Conservation (phyloP, 2,113 vertebrate species). For the Poeciliopsis occidentalis region DNA sequence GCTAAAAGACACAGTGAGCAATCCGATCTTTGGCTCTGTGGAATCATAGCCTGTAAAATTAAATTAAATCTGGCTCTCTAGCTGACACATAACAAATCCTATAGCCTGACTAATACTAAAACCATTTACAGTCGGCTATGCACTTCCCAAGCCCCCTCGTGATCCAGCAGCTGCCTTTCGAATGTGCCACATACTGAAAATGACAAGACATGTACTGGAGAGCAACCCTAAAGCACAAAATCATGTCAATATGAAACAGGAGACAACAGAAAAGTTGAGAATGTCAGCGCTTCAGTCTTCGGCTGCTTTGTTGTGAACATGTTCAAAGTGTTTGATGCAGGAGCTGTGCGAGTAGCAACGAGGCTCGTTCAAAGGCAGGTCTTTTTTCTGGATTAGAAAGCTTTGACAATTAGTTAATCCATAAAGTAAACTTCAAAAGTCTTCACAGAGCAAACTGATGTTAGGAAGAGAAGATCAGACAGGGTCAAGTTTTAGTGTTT, state of each 20-base stretch:
- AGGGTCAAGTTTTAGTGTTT: conserved; percentile 18
- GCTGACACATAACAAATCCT: not conserved
- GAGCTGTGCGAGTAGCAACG: not conserved
- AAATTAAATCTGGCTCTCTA: not conserved
- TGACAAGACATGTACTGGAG: not conserved
- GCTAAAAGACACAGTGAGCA: conserved; percentile 3
- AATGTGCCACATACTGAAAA: conserved; percentile 33
- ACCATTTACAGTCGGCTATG: conserved; percentile 32
- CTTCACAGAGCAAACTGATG: not conserved
- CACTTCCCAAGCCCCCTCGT: conserved; percentile 12
- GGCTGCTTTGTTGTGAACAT: not conserved
- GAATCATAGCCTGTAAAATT: not conserved
- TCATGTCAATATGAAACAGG: conserved; percentile 32
- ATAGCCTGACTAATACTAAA: conserved; percentile 29
- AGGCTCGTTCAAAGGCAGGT: not conserved
- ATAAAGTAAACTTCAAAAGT: not conserved
- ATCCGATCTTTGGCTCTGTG: not conserved
- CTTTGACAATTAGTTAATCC: not conserved
- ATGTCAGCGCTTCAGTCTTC: conserved; percentile 27
- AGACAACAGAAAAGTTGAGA: conserved; percentile 27
- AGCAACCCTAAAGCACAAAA: conserved; percentile 12
- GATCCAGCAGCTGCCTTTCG: conserved; percentile 53
- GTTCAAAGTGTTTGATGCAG: not conserved
- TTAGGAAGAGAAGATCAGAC: conserved; percentile 19
- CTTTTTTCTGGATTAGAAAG: not conserved